Conservation (phyloP, 2,888 invertebrate genomes). For the Cataglyphis rosenhaueri region DNA sequence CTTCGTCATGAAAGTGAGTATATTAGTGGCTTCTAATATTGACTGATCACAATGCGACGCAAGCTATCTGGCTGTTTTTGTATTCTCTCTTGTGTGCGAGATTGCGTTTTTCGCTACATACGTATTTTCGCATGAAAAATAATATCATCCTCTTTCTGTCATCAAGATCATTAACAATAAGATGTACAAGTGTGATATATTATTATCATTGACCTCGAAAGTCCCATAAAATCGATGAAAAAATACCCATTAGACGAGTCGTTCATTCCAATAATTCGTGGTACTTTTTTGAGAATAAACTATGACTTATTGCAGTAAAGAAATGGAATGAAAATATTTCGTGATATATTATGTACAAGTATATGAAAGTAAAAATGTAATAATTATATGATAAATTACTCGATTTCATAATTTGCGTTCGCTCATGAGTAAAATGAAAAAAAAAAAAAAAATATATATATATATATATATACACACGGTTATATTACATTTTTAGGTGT, state of each 20-base stretch:
- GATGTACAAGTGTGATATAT: constrained; percentile 62
- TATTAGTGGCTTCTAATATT: constrained; percentile 60
- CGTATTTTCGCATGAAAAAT: neutral
- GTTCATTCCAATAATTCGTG: constrained; percentile 15
- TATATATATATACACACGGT: no score
- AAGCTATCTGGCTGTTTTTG: constrained; percentile 59
- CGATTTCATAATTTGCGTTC: neutral
- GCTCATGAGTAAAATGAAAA: no score
- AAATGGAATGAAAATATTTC: constrained; percentile 52
- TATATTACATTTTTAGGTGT: constrained; percentile 72
- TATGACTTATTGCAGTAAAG: constrained; percentile 2
- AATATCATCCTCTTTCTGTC: neutral
- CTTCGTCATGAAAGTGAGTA: constrained; percentile 78
- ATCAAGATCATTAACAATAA: constrained; percentile 1
- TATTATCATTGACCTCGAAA: constrained; percentile 74
- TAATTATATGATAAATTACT: neutral
- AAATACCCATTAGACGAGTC: constrained; percentile 55
- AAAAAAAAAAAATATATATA: neutral
- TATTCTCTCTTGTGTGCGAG: constrained; percentile 6
- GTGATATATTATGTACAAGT: neutral
- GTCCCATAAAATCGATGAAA: constrained; percentile 69
- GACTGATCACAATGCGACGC: constrained; percentile 57
- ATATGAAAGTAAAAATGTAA: neutral
- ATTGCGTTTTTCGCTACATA: neutral
- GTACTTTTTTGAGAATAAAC: neutral